Conservation (phyloP, 2,797 vertebrate species). For the Tympanoctomys barrerae region DNA sequence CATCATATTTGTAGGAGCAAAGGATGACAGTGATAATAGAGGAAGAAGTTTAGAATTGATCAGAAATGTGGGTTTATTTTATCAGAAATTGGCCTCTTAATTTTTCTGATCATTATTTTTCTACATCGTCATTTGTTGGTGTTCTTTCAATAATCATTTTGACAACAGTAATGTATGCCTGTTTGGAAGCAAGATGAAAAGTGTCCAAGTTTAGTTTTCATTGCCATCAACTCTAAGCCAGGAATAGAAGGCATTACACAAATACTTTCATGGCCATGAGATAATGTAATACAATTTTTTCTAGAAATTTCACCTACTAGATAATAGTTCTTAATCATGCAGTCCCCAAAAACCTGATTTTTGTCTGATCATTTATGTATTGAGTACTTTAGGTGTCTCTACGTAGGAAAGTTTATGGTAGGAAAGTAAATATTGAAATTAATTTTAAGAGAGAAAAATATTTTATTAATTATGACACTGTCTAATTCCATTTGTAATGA, state of each 20-base stretch:
- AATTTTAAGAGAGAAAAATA: not conserved
- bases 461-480: not conserved
- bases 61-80: not conserved
- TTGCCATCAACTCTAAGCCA: not conserved
- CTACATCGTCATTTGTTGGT: not conserved
- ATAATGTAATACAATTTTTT: not conserved
- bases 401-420: not conserved
- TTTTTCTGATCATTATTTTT: not conserved
- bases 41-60: not conserved
- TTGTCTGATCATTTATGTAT: not conserved
- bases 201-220: not conserved
- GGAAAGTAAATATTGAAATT: not conserved
- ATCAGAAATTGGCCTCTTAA: not conserved
- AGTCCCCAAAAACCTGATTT: not conserved
- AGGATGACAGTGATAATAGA: no score
- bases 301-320: not conserved
- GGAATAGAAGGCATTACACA: not conserved
- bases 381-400: not conserved
- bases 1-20: not conserved
- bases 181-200: not conserved
- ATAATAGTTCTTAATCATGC: not conserved
- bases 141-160: not conserved
- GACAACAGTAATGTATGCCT: not conserved
- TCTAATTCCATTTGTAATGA: not conserved
- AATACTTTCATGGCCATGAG: not conserved